Base-by-base conservation (phyloP, 2,113 vertebrate genomes). In the Leucopternis melanops region DNA sequence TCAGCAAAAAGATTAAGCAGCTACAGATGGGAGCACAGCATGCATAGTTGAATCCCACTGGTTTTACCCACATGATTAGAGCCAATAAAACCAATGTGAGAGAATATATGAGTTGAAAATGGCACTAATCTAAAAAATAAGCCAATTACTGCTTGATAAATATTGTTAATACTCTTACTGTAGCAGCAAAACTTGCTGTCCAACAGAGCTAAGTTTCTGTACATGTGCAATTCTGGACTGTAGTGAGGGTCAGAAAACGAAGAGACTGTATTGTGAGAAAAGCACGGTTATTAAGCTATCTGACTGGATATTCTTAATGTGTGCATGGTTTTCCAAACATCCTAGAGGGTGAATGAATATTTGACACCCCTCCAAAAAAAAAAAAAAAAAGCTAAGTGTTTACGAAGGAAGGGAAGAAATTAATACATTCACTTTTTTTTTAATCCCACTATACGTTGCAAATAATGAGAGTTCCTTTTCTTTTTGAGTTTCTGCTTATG, bases 381-480 rank as follows among this genome's bases (percentile, higher is more conserved):
- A 13, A 14, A 25, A 49, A 49, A 58, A 81, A 21, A 42, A 1
- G 3, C 8, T 23, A 38, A 31, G 7, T 21, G 9, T 80, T 88
- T 88, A n/a, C 61, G 15, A 4, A 87, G 21, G 65, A 58, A 70
- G 3, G 15, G 32, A 74, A 82, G 20, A 71, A 74, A 55, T 17
- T 5, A 59, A 50, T 74, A 20, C 19, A 70, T 57, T 91, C 21
- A 49, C 3, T 21, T 32, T 71, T 52, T 45, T 59, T 65, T 26
- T 8, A 27, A 47, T 6, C 2, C 11, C 27, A n/a, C 13, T 2
- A 11, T 49, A 54, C 49, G 4, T 49, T 1, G 0, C 3, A 31
- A 78, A 62, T 55, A 81, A 44, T 36, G 8, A 63, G 4, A 38
- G 5, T 88, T 83, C 6, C 17, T 80, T 83, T 50, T 42, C 23